Evolutionary conservation across 2,888 invertebrate species (phyloP), one percentile per base, ranked within the genome.

Genomic region (Catotricha subobsoleta): DNA sequence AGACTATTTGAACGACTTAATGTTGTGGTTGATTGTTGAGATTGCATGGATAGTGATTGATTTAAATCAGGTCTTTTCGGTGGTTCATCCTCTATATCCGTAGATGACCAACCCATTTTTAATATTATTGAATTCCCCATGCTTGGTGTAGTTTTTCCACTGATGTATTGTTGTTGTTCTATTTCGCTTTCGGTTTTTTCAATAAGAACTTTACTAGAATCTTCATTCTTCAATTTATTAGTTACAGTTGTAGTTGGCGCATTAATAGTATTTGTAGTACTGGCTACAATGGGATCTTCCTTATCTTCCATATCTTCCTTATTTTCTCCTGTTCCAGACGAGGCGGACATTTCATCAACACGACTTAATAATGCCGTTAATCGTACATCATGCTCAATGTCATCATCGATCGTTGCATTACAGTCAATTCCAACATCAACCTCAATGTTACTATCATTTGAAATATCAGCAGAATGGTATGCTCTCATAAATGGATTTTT

Each of bases 101-200:
- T 71, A 9, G 74, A 74, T 39, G 74, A 73, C 62, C 77, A 78
- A 51, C 76, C 76, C 2, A 72, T 67, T 55, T 71, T 70, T 27
- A 70, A 69, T 54, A 67, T 64, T 30, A 79, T 54, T n/a, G 75
- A 76, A 58, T 79, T 79, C 1, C 77, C 78, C 41, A 72, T 67
- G 39, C 21, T 15, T 6, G 21, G 20, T 34, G n/a, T n/a, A n/a
- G n/a, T n/a, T n/a, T n/a, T n/a, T n/a, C n/a, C n/a, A n/a, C n/a
- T n/a, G 34, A 20, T n/a, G 21, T n/a, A 34, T 20, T 34, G 15
- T 25, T 36, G 15, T 38, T 13, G 28, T 20, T 29, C 20, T 12
- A 10, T 37, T 4, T n/a, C 30, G 23, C 10, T 28, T 19, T 40
- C 21, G 19, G 25, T 19, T 6, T 60, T 48, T 55, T 65, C 62